Evolutionary conservation across 2,797 vertebrate species (phyloP), one percentile per base, ranked within the genome.

Genomic region (Hoplostethus mediterraneus): DNA sequence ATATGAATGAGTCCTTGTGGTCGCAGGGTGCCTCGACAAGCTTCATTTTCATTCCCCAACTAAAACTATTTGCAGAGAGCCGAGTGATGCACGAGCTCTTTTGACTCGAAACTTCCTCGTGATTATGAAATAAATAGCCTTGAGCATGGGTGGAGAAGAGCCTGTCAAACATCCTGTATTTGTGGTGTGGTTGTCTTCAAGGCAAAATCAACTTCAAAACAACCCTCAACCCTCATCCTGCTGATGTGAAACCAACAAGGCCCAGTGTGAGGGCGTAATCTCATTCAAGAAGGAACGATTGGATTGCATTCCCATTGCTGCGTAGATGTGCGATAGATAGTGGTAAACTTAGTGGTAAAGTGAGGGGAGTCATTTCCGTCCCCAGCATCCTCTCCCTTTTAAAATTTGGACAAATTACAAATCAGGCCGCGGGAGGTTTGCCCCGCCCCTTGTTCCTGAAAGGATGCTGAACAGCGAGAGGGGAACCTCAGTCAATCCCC

Each of bases 281-380:
- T 53, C 1, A 47, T 63, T 61, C 55, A 4, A 10, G 30, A 45
- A 76, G n/a, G 57, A 57, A 70, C 25, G 0, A 31, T 4, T 40
- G 33, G 54, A 71, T 67, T 13, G 5, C 14, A 36, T 65, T 58
- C 14, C 67, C 2, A 33, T 55, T 59, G 64, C 49, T 31, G 42
- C 1, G 9, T 67, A 6, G 58, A 61, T 33, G 53, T 48, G 33
- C 58, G 54, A 47, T 7, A 69, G 42, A 73, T 31, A 53, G 58
- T 57, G 17, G 59, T 77, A 68, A 54, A 67, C 63, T 64, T 13
- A 2, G n/a, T 70, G 60, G 59, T 58, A 59, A 68, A 73, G 64
- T 1, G 33, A 57, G 49, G 61, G 59, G 60, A 82, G 3, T 49
- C 17, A 48, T 44, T 76, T 86, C 63, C 79, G 66, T 55, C 71